These are phyloP conservation scores for Pimephales promelas DNA, from an alignment of 2,113 vertebrate genomes.

Conservation along the genomic window DNA sequence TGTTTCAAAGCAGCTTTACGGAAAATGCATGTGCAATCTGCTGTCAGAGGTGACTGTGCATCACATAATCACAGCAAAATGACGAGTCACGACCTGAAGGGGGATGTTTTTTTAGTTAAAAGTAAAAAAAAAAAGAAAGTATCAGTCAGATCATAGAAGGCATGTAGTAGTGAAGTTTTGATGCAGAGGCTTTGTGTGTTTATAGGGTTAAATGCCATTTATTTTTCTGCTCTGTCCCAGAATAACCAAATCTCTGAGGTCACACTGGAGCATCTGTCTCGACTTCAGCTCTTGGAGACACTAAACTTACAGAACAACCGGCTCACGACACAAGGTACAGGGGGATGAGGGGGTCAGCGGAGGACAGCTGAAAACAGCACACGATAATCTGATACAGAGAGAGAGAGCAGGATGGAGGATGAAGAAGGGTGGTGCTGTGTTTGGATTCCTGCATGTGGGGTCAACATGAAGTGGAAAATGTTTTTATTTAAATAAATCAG, in stretches of 20 bases:
- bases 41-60: too few relatives aligned
- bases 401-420: neutral
- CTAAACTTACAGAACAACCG: constrained; percentile 97
- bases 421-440: constrained; percentile 36
- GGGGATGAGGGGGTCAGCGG: neutral
- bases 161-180: neutral
- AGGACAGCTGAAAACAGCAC: constrained; percentile 8
- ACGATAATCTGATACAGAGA: constrained; percentile 7
- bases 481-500: neutral
- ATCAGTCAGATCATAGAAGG: neutral
- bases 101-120: neutral
- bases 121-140: neutral
- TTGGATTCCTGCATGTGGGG: constrained; percentile 11
- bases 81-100: neutral
- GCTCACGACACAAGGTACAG: constrained; percentile 87
- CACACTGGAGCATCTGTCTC: constrained; percentile 85
- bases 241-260: constrained; percentile 95
- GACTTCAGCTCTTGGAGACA: constrained; percentile 88
- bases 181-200: neutral
- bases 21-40: too few relatives aligned
- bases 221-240: constrained; percentile 66
- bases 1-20: too few relatives aligned
- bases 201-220: neutral
- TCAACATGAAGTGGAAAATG: neutral
- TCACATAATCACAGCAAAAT: too few relatives aligned